These are phyloP conservation scores for Mnemiopsis leidyi DNA, from an alignment of 37 sponge, comb jelly and placozoan genomes.

Conservation along the genomic window DNA sequence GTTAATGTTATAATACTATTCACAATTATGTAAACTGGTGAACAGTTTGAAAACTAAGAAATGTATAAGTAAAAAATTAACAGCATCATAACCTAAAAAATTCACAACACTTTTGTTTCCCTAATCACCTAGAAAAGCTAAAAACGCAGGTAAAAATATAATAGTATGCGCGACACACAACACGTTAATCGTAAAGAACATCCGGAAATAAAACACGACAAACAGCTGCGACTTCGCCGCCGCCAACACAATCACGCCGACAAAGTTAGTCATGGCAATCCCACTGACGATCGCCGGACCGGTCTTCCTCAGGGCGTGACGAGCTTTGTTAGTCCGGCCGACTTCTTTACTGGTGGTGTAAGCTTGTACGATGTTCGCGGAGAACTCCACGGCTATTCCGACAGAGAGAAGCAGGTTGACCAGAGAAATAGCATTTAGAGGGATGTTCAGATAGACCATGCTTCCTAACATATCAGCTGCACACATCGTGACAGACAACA, in stretches of 20 bases:
- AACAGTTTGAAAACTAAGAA: too few species aligned
- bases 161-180: slow-evolving; percentile 56
- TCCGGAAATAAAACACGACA: slow-evolving; percentile 38
- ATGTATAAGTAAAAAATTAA: too few species aligned
- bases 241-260: slow-evolving; percentile 36
- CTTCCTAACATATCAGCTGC: slow-evolving; percentile 37
- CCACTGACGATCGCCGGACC: slow-evolving; percentile 55
- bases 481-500: slow-evolving; percentile 54
- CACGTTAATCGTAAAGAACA: slow-evolving; percentile 60
- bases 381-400: slow-evolving; percentile 62
- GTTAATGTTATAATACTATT: too few species aligned
- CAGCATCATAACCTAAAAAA: too few species aligned
- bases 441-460: slow-evolving; percentile 60
- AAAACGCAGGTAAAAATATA: slow-evolving; percentile 33
- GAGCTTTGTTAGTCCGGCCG: background rate
- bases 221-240: slow-evolving; percentile 47
- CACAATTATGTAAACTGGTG: too few species aligned
- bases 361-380: slow-evolving; percentile 38
- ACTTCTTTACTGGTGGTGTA: slow-evolving; percentile 4
- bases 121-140: slow-evolving; percentile 30
- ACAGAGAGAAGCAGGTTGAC: slow-evolving; percentile 64
- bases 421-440: slow-evolving; percentile 44
- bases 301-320: slow-evolving; percentile 6
- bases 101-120: too few species aligned
- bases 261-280: slow-evolving; percentile 65